phyloP scores from a whole-genome alignment of 37 sponge, comb jelly and placozoan species.

The Oopsacas minuta region DNA sequence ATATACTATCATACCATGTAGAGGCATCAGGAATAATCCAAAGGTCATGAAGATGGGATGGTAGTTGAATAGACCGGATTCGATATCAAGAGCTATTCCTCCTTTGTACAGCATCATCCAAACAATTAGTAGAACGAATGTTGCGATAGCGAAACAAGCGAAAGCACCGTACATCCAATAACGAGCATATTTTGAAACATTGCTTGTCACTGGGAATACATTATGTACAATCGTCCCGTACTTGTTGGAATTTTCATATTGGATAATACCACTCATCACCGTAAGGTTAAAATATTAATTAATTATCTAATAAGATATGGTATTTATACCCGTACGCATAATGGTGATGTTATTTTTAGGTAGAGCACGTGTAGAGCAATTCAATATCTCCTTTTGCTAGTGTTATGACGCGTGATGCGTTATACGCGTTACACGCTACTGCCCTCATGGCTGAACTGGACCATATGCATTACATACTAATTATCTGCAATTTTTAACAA shows the following conservation, averaged over 20 bases:
- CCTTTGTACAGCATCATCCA: neutral
- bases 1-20: neutral
- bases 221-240: neutral
- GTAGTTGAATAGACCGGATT: neutral
- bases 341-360: neutral
- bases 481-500: too few species aligned
- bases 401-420: too few species aligned
- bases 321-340: neutral
- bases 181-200: neutral
- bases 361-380: neutral
- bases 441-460: too few species aligned
- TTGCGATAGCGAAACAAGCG: neutral
- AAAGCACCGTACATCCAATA: neutral
- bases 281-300: neutral
- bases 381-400: neutral
- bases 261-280: neutral
- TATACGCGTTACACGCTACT: too few species aligned
- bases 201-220: neutral
- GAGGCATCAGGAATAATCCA: neutral
- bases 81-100: neutral
- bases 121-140: neutral
- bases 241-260: neutral
- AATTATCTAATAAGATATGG: too few species aligned
- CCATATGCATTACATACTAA: too few species aligned
- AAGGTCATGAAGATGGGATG: neutral